phyloP scores from a whole-genome alignment of 2,888 invertebrate species.

The Synergus japonicus region DNA sequence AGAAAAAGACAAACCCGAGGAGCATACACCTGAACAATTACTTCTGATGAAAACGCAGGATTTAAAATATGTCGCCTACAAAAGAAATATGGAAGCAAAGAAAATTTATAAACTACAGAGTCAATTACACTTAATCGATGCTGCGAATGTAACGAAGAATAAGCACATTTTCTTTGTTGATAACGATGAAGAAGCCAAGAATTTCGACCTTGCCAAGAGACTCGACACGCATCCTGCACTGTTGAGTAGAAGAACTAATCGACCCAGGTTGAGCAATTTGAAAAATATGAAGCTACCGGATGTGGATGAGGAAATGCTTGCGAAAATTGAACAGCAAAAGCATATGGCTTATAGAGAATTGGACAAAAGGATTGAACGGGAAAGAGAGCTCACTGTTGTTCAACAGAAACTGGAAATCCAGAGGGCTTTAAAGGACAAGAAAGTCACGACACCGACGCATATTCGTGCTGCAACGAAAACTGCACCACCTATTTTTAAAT shows the following conservation, averaged over 20 bases:
- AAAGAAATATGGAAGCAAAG: conserved; percentile 89
- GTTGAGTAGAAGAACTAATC: conserved; percentile 84
- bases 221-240: conserved; percentile 87
- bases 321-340: conserved; percentile 80
- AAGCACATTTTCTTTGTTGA: conserved; percentile 90
- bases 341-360: conserved; percentile 86
- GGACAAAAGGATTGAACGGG: conserved; percentile 86
- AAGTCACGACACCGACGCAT: conserved; percentile 82
- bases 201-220: conserved; percentile 84
- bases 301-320: conserved; percentile 79
- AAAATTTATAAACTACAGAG: conserved; percentile 88
- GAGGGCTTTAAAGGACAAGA: conserved; percentile 83
- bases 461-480: conserved; percentile 83
- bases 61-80: conserved; percentile 91
- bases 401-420: conserved; percentile 89
- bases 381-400: conserved; percentile 85
- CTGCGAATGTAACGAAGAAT: conserved; percentile 84
- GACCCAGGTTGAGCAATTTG: conserved; percentile 82
- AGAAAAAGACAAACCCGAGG: conserved; percentile 83
- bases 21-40: conserved; percentile 90
- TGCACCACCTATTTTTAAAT: conserved; percentile 87
- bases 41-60: conserved; percentile 95
- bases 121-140: conserved; percentile 89
- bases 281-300: conserved; percentile 81
- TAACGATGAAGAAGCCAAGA: conserved; percentile 79